Evolutionary conservation across 2,797 vertebrate species (phyloP).

Genomic region (Channallabes apus): DNA sequence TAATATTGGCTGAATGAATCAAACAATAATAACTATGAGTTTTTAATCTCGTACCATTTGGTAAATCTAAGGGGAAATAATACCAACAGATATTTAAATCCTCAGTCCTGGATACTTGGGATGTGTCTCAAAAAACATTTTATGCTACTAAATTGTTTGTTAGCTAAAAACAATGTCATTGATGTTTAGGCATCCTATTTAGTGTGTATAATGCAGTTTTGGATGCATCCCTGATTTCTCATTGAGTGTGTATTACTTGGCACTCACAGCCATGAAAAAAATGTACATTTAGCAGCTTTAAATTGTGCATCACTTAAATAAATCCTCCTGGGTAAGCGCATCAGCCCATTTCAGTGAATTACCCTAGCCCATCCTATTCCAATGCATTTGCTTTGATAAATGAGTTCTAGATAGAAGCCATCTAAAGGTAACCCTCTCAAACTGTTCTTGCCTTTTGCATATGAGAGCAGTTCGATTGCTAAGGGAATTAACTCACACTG

Average conservation of each 20-base stretch:
- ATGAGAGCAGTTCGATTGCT: slow-evolving; percentile 50
- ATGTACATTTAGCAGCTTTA: slow-evolving; percentile 20
- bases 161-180: not conserved
- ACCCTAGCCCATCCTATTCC: slow-evolving; percentile 33
- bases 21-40: not conserved
- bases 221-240: not conserved
- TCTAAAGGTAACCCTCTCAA: slow-evolving; percentile 40
- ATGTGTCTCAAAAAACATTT: not conserved
- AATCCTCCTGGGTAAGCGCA: slow-evolving; percentile 21
- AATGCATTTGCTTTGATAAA: slow-evolving; percentile 49
- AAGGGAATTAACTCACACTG: slow-evolving; percentile 53
- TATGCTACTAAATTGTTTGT: not conserved
- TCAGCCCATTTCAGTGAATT: slow-evolving; percentile 46
- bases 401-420: slow-evolving; percentile 42
- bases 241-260: slow-evolving; percentile 12
- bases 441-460: slow-evolving; percentile 51
- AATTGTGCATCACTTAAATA: slow-evolving; percentile 38
- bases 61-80: slow-evolving; percentile 22
- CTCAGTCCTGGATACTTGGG: not conserved
- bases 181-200: slow-evolving; percentile 10
- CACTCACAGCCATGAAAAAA: slow-evolving; percentile 5
- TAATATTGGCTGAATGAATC: not conserved
- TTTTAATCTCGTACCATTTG: slow-evolving; percentile 1
- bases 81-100: slow-evolving; percentile 4
- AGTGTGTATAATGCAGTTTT: not conserved